Evolutionary conservation across 2,797 vertebrate genomes (phyloP).

Genomic region (Enteromius treurensis): DNA sequence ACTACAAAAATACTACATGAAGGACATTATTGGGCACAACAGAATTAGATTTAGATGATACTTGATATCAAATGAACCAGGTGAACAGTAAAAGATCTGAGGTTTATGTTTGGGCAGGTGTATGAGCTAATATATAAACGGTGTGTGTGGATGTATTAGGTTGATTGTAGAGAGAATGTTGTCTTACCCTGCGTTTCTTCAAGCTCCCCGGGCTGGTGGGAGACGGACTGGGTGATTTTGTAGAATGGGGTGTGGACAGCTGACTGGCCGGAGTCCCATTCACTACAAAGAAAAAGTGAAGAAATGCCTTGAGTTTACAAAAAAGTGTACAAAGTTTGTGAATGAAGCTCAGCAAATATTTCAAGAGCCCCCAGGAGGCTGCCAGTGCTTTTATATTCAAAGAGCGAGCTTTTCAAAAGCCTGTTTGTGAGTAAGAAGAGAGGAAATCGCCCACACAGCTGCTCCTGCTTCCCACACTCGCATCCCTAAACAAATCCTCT

Average conservation of each 20-base stretch:
- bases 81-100: neutral
- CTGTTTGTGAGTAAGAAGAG: slow-evolving; percentile 27
- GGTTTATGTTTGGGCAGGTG: neutral
- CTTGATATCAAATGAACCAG: neutral
- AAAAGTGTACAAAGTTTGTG: slow-evolving; percentile 13
- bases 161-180: neutral
- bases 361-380: neutral
- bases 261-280: slow-evolving; percentile 96
- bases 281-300: slow-evolving; percentile 75
- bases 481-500: slow-evolving; percentile 45
- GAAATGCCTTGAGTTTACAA: neutral
- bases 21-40: neutral
- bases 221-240: slow-evolving; percentile 93
- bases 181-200: slow-evolving; percentile 90
- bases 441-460: slow-evolving; percentile 48
- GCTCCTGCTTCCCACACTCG: slow-evolving; percentile 42
- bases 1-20: neutral
- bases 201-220: slow-evolving; percentile 92
- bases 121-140: neutral
- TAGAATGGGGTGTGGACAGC: slow-evolving; percentile 92
- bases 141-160: slow-evolving; percentile 6
- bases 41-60: slow-evolving; percentile 7
- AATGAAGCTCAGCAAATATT: slow-evolving; percentile 40
- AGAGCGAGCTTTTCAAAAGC: slow-evolving; percentile 17
- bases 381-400: slow-evolving; percentile 19